A percentile compares a stretch with the other conserved stretches of the same genome.
Evolutionary conservation across 1,140 invertebrate species (phyloP).

Genomic region (Pinna nobilis): DNA sequence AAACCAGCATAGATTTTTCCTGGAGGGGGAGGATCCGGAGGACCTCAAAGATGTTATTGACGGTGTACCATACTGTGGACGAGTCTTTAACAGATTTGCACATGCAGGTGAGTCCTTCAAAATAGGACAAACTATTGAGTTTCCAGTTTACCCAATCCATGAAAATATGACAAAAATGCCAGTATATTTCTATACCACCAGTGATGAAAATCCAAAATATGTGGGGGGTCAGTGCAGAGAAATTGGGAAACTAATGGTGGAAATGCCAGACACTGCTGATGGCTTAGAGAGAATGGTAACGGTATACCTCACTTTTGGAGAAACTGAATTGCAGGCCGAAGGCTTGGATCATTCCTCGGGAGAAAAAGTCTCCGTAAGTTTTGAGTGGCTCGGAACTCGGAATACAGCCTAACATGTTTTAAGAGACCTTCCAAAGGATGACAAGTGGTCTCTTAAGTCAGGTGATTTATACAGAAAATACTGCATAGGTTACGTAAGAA

Average conservation of each 20-base stretch:
- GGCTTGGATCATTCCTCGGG: constrained; percentile 55
- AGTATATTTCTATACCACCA: constrained; percentile 77
- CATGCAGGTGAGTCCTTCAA: constrained; percentile 74
- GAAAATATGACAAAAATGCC: constrained; percentile 76
- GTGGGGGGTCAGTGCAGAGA: constrained; percentile 76
- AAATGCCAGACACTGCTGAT: constrained; percentile 69
- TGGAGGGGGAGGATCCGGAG: constrained; percentile 75
- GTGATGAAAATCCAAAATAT: constrained; percentile 75
- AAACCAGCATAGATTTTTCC: constrained; percentile 48
- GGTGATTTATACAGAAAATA: no score
- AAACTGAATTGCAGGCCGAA: constrained; percentile 79
- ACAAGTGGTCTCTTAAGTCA: no score
- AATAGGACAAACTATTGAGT: constrained; percentile 40
- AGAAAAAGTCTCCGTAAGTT: constrained; percentile 10
- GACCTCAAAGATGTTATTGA: constrained; percentile 76
- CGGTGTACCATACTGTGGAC: constrained; percentile 77
- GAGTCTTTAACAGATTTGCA: constrained; percentile 79
- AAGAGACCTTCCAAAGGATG: no score
- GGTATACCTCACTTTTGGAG: constrained; percentile 78
- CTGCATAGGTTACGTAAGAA: no score
- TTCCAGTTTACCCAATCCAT: constrained; percentile 71
- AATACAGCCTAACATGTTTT: background rate
- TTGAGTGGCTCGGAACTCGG: constrained; percentile 21
- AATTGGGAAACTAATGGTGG: constrained; percentile 77
- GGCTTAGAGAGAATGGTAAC: constrained; percentile 74